Conservation (phyloP, 2,797 vertebrate genomes). For the Tamandua tetradactyla region DNA sequence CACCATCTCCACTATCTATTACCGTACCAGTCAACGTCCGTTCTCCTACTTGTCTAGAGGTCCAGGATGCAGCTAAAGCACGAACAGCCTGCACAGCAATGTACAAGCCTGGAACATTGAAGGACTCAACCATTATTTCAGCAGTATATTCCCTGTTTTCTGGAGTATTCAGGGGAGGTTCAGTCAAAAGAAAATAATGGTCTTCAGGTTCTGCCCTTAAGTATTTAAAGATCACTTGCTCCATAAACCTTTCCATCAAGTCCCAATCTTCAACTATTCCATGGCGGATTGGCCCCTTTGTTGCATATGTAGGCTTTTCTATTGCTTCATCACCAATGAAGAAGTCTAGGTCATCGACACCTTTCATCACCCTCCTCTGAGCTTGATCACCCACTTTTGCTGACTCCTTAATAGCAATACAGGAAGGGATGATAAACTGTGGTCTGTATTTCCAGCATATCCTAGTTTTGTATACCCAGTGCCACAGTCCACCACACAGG, state of each 20-base stretch:
- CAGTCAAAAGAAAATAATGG: constrained; percentile 97
- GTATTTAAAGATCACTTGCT: constrained; percentile 99
- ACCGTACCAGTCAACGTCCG: too few relatives aligned
- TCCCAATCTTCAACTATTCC: constrained; percentile 99
- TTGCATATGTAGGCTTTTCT: constrained; percentile 97
- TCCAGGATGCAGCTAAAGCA: too few relatives aligned
- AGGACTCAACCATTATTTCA: too few relatives aligned
- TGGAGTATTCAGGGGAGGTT: too few relatives aligned
- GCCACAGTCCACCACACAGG: constrained; percentile 98
- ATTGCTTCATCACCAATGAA: constrained; percentile 98
- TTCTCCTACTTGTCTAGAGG: too few relatives aligned
- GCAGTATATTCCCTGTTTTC: too few relatives aligned
- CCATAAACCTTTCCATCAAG: constrained; percentile 98
- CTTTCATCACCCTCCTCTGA: constrained; percentile 97
- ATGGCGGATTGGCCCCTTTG: constrained; percentile 98
- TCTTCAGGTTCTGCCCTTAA: constrained; percentile 98
- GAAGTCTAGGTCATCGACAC: constrained; percentile 98
- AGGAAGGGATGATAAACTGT: too few relatives aligned
- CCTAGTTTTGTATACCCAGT: too few relatives aligned
- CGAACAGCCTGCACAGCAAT: too few relatives aligned
- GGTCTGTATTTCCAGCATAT: too few relatives aligned
- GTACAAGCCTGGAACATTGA: too few relatives aligned
- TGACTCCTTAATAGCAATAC: constrained; percentile 98
- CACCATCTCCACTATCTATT: too few relatives aligned
- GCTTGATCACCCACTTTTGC: constrained; percentile 98